phyloP scores from a whole-genome alignment of 2,888 invertebrate genomes.

The Macrosoma leucophasiata region DNA sequence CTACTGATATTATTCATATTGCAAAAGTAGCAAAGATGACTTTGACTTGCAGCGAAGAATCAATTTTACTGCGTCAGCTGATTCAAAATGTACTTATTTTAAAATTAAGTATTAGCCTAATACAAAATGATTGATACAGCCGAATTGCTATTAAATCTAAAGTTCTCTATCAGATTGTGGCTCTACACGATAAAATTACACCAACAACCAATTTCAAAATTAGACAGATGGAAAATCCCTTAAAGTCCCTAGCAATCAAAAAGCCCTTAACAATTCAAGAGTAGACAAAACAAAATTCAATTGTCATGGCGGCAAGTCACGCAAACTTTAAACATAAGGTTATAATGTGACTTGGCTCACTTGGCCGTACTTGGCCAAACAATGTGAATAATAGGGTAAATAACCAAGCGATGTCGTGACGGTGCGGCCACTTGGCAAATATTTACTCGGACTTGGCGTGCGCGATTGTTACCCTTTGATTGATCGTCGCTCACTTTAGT shows the following conservation, averaged over 20 bases:
- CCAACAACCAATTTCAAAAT: conserved; percentile 5
- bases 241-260: conserved; percentile 29
- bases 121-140: too few relatives aligned
- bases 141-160: too few relatives aligned
- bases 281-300: conserved; percentile 41
- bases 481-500: conserved; percentile 49
- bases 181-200: too few relatives aligned
- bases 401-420: conserved; percentile 52
- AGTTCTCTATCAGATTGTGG: too few relatives aligned
- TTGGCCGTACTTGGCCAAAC: conserved; percentile 44
- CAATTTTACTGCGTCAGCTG: too few relatives aligned
- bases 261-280: conserved; percentile 35
- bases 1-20: too few relatives aligned
- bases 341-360: conserved; percentile 27
- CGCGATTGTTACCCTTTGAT: conserved; percentile 65
- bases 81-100: too few relatives aligned
- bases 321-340: conserved; percentile 44
- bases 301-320: conserved; percentile 54
- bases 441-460: conserved; percentile 52
- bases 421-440: conserved; percentile 50
- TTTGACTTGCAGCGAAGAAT: too few relatives aligned
- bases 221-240: conserved; percentile 15
- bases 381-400: conserved; percentile 67
- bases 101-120: too few relatives aligned
- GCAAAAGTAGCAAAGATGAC: too few relatives aligned